These are phyloP conservation scores for Hydrolagus affinis DNA, from an alignment of 2,113 vertebrate genomes.

Conservation along the genomic window DNA sequence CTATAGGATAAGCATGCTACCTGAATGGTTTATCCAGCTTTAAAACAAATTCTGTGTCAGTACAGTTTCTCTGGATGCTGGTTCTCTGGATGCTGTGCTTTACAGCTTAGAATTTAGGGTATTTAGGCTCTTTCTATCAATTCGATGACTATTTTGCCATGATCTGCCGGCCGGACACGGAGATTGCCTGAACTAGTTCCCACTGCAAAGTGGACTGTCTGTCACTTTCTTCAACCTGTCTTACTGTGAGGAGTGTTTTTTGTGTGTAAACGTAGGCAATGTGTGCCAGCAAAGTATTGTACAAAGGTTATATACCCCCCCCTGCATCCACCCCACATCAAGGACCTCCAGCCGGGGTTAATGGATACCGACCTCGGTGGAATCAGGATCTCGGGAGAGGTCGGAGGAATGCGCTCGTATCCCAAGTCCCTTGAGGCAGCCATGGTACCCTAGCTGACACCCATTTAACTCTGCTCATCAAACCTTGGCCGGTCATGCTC, in stretches of 20 bases:
- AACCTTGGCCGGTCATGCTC: not conserved
- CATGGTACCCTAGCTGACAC: not conserved
- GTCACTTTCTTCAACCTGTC: not conserved
- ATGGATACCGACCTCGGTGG: not conserved
- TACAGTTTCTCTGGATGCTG: not conserved
- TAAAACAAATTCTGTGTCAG: not conserved
- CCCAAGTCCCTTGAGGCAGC: not conserved
- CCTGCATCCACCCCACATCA: no score
- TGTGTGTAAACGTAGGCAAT: not conserved
- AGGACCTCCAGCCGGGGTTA: no score
- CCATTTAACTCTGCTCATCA: not conserved
- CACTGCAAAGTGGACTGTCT: no score
- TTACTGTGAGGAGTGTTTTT: not conserved
- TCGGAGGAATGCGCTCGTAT: no score
- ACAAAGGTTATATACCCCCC: not conserved
- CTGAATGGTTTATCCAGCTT: not conserved
- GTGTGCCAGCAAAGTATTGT: not conserved
- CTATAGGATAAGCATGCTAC: no score
- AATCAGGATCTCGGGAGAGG: no score
- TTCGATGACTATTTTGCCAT: not conserved
- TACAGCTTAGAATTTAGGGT: not conserved
- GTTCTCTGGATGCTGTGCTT: not conserved
- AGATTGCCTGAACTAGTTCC: not conserved
- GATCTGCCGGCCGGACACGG: not conserved
- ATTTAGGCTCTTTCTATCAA: not conserved